Evolutionary conservation across 2,113 vertebrate genomes (phyloP).

Genomic region (Myanophis thanlyinensis): DNA sequence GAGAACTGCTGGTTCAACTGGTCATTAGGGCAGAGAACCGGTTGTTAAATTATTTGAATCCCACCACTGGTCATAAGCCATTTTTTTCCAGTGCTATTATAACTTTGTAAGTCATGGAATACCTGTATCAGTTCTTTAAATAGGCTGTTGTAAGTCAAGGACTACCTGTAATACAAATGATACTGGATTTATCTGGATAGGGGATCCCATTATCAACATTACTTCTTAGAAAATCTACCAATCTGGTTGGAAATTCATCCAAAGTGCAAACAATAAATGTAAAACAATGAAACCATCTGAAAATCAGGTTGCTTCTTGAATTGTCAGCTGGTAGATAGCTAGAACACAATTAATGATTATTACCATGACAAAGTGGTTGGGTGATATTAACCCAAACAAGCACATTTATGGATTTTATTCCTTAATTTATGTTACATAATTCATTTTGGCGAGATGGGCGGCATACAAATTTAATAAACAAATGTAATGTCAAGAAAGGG

Average conservation of each 20-base stretch:
- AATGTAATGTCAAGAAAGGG: neutral
- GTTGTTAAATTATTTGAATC: too few species aligned
- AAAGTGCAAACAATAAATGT: neutral
- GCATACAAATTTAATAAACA: neutral
- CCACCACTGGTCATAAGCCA: too few species aligned
- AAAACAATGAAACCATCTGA: neutral
- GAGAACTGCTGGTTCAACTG: too few species aligned
- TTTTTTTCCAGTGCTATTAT: neutral
- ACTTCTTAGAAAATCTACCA: neutral
- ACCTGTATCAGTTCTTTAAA: neutral
- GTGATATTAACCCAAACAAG: neutral
- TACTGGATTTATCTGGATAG: neutral
- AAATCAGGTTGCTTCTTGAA: neutral
- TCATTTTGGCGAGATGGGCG: neutral
- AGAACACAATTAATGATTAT: neutral
- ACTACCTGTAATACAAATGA: neutral
- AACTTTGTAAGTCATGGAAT: neutral
- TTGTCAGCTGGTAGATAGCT: neutral
- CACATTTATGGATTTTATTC: neutral
- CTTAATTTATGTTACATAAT: neutral
- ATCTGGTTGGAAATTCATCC: neutral
- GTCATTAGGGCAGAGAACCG: too few species aligned
- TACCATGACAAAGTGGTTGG: neutral
- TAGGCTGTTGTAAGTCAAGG: neutral
- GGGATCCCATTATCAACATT: too few species aligned